Evolutionary conservation across 2,888 invertebrate species (phyloP).

Genomic region (Coelinius sp.): DNA sequence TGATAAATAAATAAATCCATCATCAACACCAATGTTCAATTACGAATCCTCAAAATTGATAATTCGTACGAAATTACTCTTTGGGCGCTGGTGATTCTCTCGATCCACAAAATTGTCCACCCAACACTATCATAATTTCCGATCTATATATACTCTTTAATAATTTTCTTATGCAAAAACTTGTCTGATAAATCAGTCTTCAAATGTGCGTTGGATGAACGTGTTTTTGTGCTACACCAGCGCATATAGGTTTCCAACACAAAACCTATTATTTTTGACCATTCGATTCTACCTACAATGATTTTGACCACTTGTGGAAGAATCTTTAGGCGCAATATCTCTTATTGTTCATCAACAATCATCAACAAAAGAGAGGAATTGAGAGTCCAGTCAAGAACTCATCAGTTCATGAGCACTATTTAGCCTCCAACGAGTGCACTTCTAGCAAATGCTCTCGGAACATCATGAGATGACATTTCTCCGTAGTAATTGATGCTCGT

Average conservation of each 20-base stretch:
- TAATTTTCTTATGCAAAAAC: slow-evolving; percentile 7
- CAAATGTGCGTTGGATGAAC: slow-evolving; percentile 10
- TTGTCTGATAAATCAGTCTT: slow-evolving; percentile 25
- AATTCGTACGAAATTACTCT: neutral
- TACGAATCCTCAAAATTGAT: neutral
- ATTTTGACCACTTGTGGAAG: slow-evolving; percentile 27
- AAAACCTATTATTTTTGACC: slow-evolving; percentile 1
- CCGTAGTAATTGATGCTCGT: slow-evolving; percentile 47
- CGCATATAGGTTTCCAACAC: neutral
- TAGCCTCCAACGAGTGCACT: slow-evolving; percentile 47
- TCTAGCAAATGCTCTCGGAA: slow-evolving; percentile 45
- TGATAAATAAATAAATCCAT: slow-evolving; percentile 18
- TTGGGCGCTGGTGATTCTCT: slow-evolving; percentile 1
- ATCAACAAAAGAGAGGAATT: slow-evolving; percentile 35
- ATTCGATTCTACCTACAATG: neutral
- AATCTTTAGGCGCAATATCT: slow-evolving; percentile 43
- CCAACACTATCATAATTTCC: slow-evolving; percentile 2
- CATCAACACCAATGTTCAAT: neutral
- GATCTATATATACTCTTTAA: neutral
- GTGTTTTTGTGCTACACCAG: slow-evolving; percentile 16
- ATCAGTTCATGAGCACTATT: neutral
- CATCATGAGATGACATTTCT: slow-evolving; percentile 48
- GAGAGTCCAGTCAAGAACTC: slow-evolving; percentile 29
- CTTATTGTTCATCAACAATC: slow-evolving; percentile 38
- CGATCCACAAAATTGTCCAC: neutral